phyloP scores from a whole-genome alignment of 2,113 vertebrate genomes.

The Coregonus clupeaformis region DNA sequence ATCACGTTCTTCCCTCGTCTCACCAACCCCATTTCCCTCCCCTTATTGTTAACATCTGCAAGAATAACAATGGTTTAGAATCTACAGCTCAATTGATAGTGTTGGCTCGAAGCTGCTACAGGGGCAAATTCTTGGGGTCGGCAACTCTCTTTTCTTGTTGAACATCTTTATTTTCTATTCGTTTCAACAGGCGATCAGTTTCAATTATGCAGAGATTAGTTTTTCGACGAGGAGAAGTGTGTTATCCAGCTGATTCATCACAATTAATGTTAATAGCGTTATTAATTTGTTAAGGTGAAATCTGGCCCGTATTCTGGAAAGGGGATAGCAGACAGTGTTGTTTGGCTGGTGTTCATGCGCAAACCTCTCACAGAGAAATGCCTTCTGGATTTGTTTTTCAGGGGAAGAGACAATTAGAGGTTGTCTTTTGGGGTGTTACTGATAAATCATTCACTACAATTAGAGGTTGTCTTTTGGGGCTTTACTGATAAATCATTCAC shows the following conservation, averaged over 20 bases:
- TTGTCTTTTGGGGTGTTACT: too few species aligned
- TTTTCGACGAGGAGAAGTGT: constrained; percentile 16
- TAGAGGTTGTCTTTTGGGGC: too few species aligned
- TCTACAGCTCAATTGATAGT: constrained; percentile 70
- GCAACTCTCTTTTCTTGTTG: constrained; percentile 1
- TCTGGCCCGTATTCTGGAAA: neutral
- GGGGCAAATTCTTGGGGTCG: constrained; percentile 19
- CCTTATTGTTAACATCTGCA: constrained; percentile 84
- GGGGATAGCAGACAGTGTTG: constrained; percentile 1
- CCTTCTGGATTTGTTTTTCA: neutral
- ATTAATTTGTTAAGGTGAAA: constrained; percentile 10
- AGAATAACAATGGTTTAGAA: constrained; percentile 70
- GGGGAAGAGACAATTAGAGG: neutral
- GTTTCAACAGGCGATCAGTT: constrained; percentile 34
- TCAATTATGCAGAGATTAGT: constrained; percentile 27
- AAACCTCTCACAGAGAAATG: neutral
- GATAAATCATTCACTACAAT: too few species aligned
- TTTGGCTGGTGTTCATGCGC: neutral
- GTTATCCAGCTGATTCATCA: constrained; percentile 33
- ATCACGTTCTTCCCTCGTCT: constrained; percentile 74
- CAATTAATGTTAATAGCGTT: constrained; percentile 35
- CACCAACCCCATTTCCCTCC: constrained; percentile 75
- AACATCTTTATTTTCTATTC: constrained; percentile 13
- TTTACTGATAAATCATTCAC: too few species aligned
- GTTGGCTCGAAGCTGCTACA: constrained; percentile 59